These are phyloP conservation scores for Cantharis nigra DNA, from an alignment of 2,888 invertebrate genomes.

Conservation along the genomic window DNA sequence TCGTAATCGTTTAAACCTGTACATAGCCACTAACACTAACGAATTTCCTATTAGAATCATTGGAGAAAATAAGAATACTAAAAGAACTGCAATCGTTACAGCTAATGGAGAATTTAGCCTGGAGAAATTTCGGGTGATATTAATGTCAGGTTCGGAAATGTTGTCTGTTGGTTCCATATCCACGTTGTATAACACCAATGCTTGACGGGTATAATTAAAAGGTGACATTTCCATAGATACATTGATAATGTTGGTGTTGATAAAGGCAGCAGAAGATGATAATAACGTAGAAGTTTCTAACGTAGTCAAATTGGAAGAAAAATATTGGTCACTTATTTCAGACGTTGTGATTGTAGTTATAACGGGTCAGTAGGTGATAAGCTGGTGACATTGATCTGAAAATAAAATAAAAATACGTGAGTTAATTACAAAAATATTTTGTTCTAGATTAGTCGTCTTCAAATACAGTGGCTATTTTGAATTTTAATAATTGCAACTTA, in stretches of 20 bases:
- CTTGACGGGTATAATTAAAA: conserved; percentile 47
- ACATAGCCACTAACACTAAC: conserved; percentile 63
- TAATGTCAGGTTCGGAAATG: conserved; percentile 46
- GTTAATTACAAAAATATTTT: too few species aligned
- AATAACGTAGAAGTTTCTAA: conserved; percentile 11
- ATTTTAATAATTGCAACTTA: too few species aligned
- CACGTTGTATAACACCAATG: conserved; percentile 42
- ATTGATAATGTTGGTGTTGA: conserved; percentile 44
- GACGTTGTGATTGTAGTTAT: conserved; percentile 9
- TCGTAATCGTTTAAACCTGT: conserved; percentile 63
- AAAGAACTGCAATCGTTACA: conserved; percentile 57
- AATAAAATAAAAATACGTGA: not conserved
- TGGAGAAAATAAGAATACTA: conserved; percentile 61
- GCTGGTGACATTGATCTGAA: not conserved
- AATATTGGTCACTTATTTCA: conserved; percentile 2
- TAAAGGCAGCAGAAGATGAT: conserved; percentile 20
- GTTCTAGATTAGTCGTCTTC: too few species aligned
- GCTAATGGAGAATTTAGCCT: conserved; percentile 54
- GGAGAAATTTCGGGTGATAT: conserved; percentile 47
- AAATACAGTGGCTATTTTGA: too few species aligned
- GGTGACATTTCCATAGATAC: conserved; percentile 47
- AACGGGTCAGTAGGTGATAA: not conserved
- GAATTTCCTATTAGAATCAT: conserved; percentile 65
- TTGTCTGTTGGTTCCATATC: conserved; percentile 43
- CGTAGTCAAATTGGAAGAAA: conserved; percentile 21